phyloP scores from a whole-genome alignment of 2,797 vertebrate species.

The Labeo calbasu region DNA sequence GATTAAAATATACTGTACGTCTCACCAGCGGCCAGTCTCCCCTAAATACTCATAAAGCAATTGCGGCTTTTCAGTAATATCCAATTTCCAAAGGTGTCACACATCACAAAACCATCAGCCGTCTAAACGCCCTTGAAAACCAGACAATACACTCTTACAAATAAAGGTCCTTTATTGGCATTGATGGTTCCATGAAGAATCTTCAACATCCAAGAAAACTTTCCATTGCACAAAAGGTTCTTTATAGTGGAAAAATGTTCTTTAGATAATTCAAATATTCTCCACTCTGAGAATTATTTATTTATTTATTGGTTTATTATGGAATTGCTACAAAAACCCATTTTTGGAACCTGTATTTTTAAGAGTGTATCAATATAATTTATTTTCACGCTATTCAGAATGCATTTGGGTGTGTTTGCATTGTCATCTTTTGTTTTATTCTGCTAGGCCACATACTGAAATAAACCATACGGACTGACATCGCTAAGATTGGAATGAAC shows the following conservation, averaged over 20 bases:
- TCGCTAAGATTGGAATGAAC: background rate
- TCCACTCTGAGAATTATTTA: background rate
- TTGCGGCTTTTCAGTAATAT: background rate
- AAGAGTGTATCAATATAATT: background rate
- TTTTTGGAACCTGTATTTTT: background rate
- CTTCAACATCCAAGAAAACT: background rate
- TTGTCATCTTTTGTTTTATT: background rate
- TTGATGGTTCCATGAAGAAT: background rate
- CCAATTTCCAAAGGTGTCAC: background rate
- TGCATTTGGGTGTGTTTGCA: background rate
- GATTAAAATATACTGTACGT: constrained; percentile 32
- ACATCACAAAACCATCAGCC: background rate
- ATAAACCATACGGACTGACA: background rate
- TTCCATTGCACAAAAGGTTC: background rate
- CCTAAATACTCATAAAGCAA: constrained; percentile 6
- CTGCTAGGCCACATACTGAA: background rate
- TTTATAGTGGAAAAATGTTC: background rate
- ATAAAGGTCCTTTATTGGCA: background rate
- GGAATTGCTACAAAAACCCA: background rate
- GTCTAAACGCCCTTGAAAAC: background rate
- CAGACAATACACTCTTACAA: background rate
- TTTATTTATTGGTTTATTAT: background rate
- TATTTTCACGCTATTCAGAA: background rate
- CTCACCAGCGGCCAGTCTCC: background rate
- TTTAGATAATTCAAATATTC: background rate